Evolutionary conservation across 2,797 vertebrate species (phyloP).

Genomic region (Streptopelia turtur): DNA sequence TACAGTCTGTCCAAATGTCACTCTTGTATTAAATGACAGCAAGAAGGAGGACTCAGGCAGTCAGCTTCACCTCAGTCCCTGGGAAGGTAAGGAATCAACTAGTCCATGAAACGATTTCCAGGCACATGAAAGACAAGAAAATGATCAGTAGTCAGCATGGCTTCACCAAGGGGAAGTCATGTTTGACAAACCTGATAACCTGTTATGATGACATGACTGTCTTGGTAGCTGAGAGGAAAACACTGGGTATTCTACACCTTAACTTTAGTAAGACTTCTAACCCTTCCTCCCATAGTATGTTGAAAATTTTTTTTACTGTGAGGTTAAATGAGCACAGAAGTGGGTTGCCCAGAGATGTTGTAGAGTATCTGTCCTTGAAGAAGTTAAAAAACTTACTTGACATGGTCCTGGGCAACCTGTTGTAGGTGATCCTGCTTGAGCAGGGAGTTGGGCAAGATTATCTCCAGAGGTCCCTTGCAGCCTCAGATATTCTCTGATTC

Average conservation of each 20-base stretch:
- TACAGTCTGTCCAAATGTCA: too few species aligned
- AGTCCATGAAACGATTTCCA: not conserved
- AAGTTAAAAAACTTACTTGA: not conserved
- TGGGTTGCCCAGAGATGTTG: not conserved
- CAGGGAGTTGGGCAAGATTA: not conserved
- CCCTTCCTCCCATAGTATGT: fast-evolving
- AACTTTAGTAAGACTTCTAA: not conserved
- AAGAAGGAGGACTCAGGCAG: not conserved
- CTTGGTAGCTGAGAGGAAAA: not conserved
- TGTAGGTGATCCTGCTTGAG: not conserved
- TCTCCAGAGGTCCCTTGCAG: not conserved
- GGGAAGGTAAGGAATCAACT: not conserved
- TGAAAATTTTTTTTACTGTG: not conserved
- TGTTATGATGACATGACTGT: not conserved
- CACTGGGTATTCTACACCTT: not conserved
- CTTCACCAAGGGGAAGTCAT: not conserved
- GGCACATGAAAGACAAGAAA: not conserved
- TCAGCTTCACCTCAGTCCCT: not conserved
- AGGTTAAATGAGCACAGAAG: not conserved
- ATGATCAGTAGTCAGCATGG: not conserved
- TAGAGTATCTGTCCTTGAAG: not conserved
- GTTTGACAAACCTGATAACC: not conserved
- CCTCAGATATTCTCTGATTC: not conserved
- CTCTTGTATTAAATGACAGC: not conserved
- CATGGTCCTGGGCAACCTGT: fast-evolving